These are phyloP conservation scores for Xenus cinereus DNA, from an alignment of 2,113 vertebrate species.

Conservation along the genomic window DNA sequence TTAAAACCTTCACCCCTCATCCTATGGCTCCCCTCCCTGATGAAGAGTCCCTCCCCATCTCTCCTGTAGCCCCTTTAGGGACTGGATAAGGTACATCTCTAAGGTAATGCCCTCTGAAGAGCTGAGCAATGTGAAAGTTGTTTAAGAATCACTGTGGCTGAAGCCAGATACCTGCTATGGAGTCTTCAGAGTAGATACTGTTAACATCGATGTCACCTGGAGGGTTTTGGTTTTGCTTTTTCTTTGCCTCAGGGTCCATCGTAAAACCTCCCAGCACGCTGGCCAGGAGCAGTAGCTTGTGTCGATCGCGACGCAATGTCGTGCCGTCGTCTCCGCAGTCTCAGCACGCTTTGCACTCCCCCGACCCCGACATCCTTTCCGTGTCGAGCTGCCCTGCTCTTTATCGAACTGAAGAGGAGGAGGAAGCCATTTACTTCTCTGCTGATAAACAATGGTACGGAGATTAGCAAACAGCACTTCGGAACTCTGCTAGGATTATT, in stretches of 20 bases:
- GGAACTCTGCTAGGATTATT: background rate
- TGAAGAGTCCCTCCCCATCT: too few species aligned
- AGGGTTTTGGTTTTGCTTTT: constrained; percentile 50
- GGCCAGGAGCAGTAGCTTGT: constrained; percentile 90
- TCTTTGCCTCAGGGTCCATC: constrained; percentile 74
- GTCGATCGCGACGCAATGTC: constrained; percentile 89
- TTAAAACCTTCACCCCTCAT: too few species aligned
- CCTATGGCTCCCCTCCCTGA: too few species aligned
- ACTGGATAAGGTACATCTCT: background rate
- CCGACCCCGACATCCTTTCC: constrained; percentile 94
- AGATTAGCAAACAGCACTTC: background rate
- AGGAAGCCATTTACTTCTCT: constrained; percentile 91
- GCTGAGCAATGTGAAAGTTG: background rate
- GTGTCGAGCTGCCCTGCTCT: constrained; percentile 89
- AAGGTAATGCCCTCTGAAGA: background rate
- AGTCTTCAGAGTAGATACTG: background rate
- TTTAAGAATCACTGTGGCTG: background rate
- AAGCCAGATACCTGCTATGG: background rate
- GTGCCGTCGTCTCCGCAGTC: constrained; percentile 84
- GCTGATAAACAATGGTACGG: constrained; percentile 92
- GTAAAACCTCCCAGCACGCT: constrained; percentile 79
- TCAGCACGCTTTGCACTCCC: constrained; percentile 81
- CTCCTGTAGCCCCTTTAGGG: too few species aligned
- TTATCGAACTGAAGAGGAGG: constrained; percentile 89
- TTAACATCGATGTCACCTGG: constrained; percentile 30